Conservation (phyloP, 2,888 invertebrate species). For the Resseliella maxima region DNA sequence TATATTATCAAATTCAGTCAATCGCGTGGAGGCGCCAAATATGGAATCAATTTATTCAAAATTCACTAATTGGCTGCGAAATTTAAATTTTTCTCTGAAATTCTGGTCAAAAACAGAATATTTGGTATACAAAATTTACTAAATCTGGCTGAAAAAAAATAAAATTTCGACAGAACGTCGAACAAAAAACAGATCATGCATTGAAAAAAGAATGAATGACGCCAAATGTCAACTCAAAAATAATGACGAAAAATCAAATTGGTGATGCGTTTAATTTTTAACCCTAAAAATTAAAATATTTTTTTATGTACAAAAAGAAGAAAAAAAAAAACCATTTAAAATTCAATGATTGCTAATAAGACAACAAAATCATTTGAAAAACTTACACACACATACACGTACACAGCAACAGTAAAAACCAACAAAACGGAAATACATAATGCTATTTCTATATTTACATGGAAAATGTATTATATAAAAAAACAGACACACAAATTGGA, state of each 20-base stretch:
- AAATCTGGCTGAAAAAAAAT: neutral
- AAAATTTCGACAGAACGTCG: neutral
- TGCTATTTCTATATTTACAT: neutral
- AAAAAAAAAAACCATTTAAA: neutral
- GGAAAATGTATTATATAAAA: neutral
- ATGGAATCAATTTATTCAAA: neutral
- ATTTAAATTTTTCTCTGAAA: neutral
- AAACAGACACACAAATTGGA: conserved; percentile 15
- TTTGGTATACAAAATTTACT: too few species aligned
- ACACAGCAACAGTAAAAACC: neutral
- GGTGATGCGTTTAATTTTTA: conserved; percentile 57
- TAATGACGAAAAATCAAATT: conserved; percentile 54
- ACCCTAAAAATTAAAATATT: conserved; percentile 58
- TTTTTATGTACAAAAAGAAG: conserved; percentile 56
- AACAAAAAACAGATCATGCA: neutral
- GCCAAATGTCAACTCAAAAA: neutral
- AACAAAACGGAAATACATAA: conserved; percentile 10
- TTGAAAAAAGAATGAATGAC: conserved; percentile 6
- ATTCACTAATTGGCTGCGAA: neutral
- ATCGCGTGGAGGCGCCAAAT: conserved; percentile 57
- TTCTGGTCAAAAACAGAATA: too few species aligned
- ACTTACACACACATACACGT: neutral
- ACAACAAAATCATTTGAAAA: conserved; percentile 15
- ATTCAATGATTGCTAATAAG: conserved; percentile 19
- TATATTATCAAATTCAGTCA: conserved; percentile 44